Base-by-base conservation (phyloP, 2,797 vertebrate genomes). In the Propithecus perrieri region DNA sequence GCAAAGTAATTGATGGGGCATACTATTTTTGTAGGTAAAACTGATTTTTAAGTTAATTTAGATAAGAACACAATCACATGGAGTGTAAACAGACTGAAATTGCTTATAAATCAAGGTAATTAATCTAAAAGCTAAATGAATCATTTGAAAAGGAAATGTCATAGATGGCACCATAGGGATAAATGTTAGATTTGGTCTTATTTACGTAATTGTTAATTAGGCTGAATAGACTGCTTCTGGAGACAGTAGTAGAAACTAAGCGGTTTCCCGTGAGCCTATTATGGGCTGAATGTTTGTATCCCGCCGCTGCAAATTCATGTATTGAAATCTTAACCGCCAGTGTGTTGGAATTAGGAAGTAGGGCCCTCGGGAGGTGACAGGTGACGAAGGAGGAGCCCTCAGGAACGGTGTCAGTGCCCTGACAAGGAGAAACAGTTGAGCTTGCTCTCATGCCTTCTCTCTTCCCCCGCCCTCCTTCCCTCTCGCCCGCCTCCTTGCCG, bases 81-180 rank as follows among this genome's bases (percentile, higher is more conserved):
- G 55, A 67, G 65, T 69, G 17, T 90, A 96, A 97, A 75, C 85
- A 81, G 35, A 83, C 79, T 71, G 26, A 35, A 90, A 91, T n/a
- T 85, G 48, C 85, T 91, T 92, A n/a, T 53, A 24, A 87, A 55
- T 79, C 35, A 79, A 85, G 63, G 76, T 93, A 94, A 97, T 95
- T 93, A 95, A 91, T 92, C 38, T 67, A 50, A 95, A 96, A 96
- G 72, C 46, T 91, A 63, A 92, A 80, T 94, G 89, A 97, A 74
- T 97, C 91, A 95, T 89, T 94, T 61, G 72, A 38, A 95, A 94
- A 86, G 91, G 91, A 97, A 95, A 93, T 92, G 93, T 89, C 89
- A 57, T 59, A 7, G 30, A 89, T 85, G 71, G 67, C 28, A 55
- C 91, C 79, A 41, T 4, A 46, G 91, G 79, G 75, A 91, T 89